Conservation (phyloP, 1,140 invertebrate genomes). For the Drosophila pandora region DNA sequence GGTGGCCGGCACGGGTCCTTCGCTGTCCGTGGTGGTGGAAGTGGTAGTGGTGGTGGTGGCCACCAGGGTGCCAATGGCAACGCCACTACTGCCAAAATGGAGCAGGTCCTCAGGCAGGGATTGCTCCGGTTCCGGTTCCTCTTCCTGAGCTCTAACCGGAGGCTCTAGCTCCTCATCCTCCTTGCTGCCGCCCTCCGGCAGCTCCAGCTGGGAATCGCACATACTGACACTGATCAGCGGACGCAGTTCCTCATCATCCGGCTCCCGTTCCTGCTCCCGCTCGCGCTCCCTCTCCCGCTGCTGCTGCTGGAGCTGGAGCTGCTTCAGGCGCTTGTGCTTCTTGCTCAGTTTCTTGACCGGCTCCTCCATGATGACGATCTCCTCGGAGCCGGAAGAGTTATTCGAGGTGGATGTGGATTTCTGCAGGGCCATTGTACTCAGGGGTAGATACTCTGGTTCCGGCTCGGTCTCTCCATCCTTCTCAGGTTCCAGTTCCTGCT, state of each 20-base stretch:
- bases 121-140: not conserved
- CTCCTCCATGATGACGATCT: conserved; percentile 71
- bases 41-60: conserved; percentile 7
- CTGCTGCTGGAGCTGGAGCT: conserved; percentile 45
- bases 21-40: conserved; percentile 69
- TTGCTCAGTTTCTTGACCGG: conserved; percentile 73
- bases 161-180: conserved; percentile 3
- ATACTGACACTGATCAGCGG: conserved; percentile 70
- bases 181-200: conserved; percentile 6
- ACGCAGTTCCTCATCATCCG: conserved; percentile 65
- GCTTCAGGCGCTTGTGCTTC: conserved; percentile 70
- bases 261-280: conserved; percentile 11
- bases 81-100: conserved; percentile 62
- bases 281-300: conserved; percentile 29
- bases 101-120: conserved; percentile 64
- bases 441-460: conserved; percentile 6
- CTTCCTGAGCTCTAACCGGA: not conserved
- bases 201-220: conserved; percentile 66
- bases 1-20: conserved; percentile 74
- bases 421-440: conserved; percentile 20
- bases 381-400: conserved; percentile 74
- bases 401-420: conserved; percentile 63
- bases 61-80: conserved; percentile 4
- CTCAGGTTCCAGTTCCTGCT: conserved; percentile 36
- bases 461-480: conserved; percentile 31